phyloP scores from a whole-genome alignment of 2,888 invertebrate species.

The Xylophagus ater region DNA sequence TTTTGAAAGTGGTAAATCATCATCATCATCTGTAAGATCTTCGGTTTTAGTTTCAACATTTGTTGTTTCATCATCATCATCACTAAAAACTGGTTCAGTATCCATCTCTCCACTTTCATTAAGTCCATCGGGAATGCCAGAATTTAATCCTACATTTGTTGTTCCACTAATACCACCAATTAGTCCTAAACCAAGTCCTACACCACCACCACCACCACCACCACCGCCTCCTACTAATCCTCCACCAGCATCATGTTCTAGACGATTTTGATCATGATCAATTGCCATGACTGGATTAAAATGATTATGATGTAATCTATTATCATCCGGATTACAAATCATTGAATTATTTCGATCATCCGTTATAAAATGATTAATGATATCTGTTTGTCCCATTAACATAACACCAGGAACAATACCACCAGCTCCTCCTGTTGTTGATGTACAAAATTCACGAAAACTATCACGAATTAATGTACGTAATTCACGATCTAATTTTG shows the following conservation, averaged over 20 bases:
- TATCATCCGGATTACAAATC: constrained; percentile 11
- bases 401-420: constrained; percentile 8
- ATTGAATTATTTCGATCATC: constrained; percentile 15
- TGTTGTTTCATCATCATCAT: constrained; percentile 48
- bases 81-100: constrained; percentile 21
- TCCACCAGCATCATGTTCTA: constrained; percentile 16
- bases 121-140: constrained; percentile 20
- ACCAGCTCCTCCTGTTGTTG: constrained; percentile 20
- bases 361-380: constrained; percentile 10
- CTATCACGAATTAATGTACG: constrained; percentile 73
- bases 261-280: constrained; percentile 14
- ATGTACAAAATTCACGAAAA: constrained; percentile 67
- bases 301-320: constrained; percentile 13
- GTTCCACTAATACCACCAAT: not conserved
- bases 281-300: constrained; percentile 9
- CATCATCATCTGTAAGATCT: constrained; percentile 42
- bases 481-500: constrained; percentile 53
- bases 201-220: constrained; percentile 10
- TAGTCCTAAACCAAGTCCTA: constrained; percentile 4
- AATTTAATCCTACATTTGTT: constrained; percentile 4
- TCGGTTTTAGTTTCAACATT: constrained; percentile 28
- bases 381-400: constrained; percentile 6
- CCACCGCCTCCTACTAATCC: constrained; percentile 7
- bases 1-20: constrained; percentile 68
- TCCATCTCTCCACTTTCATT: constrained; percentile 33